Conservation (phyloP, 2,888 invertebrate genomes). For the Rhaphigaster nebulosa region DNA sequence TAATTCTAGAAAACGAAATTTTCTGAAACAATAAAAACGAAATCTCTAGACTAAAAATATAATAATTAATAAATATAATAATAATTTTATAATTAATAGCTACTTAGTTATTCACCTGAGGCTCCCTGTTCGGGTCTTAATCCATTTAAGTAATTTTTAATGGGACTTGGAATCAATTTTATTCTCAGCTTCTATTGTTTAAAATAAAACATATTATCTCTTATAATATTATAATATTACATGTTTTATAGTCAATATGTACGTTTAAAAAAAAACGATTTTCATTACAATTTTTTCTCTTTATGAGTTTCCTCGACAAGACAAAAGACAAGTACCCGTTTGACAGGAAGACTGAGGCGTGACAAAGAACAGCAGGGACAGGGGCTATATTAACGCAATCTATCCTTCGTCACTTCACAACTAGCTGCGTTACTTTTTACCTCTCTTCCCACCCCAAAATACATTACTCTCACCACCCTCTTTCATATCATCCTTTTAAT, state of each 20-base stretch:
- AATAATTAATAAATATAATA: too few relatives aligned
- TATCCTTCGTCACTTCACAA: slow-evolving; percentile 32
- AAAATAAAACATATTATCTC: neutral
- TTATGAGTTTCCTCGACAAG: slow-evolving; percentile 4
- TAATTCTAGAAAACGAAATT: too few relatives aligned
- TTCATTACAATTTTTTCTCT: neutral
- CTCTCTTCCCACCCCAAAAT: neutral
- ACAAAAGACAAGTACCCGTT: neutral
- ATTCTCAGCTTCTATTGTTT: neutral
- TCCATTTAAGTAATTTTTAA: neutral
- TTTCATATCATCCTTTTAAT: neutral
- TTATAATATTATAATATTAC: neutral
- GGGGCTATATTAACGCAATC: neutral
- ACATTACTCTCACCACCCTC: slow-evolving; percentile 29
- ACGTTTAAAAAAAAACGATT: neutral
- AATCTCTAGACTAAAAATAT: too few relatives aligned
- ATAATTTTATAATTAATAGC: too few relatives aligned
- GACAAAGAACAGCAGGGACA: neutral
- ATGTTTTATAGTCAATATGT: neutral
- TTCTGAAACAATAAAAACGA: too few relatives aligned
- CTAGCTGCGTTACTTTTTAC: slow-evolving; percentile 9
- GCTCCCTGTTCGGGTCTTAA: too few relatives aligned
- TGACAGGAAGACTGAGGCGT: slow-evolving; percentile 42
- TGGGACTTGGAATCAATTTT: neutral
- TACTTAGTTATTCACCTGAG: too few relatives aligned